Base-by-base conservation (phyloP, 2,797 vertebrate species). In the Euthynnus affinis region DNA sequence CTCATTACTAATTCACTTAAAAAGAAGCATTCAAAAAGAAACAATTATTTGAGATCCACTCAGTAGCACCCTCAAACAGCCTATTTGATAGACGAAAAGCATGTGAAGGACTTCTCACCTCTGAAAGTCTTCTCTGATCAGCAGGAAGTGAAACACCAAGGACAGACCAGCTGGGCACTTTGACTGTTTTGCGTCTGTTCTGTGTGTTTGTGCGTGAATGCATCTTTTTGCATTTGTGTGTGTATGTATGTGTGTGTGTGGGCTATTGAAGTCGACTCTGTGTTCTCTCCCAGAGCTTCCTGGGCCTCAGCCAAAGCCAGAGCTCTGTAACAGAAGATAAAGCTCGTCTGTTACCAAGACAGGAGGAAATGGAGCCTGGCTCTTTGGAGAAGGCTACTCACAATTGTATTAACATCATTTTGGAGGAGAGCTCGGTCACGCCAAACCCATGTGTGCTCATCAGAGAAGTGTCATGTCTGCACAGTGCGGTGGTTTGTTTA, bases 321-420 rank as follows among this genome's bases (percentile, higher is more conserved):
- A 65, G 80, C 87, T 77, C 85, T 93, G 90, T 88, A 83, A 87
- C 62, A 34, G 70, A 49, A 92, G 89, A 94, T 89, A 91, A 89
- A 87, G 79, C 80, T 81, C 22, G 66, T 81, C 82, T 80, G 74
- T 76, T 81, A 74, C 71, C 62, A 58, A 87, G 81, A 90, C 83
- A 78, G 85, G 83, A 85, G 84, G 81, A 93, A 91, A 90, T 83
- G 78, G 85, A 91, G 91, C 89, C 84, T 76, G 86, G 86, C 85
- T 85, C 80, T 87, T 88, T 37, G 73, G 82, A 90, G 86, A 74
- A 84, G 79, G 62, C 61, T 86, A 73, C 78, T 87, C 84, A 85
- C 78, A 81, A 68, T 83, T 89, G 88, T 85, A 83, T 90, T 90
- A 87, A 88, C 85, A 87, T 89, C 73, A 53, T 81, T 82, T 62